Evolutionary conservation across 2,797 vertebrate genomes (phyloP), one percentile per base, ranked within the genome.

Genomic region (Hippoglossus hippoglossus): DNA sequence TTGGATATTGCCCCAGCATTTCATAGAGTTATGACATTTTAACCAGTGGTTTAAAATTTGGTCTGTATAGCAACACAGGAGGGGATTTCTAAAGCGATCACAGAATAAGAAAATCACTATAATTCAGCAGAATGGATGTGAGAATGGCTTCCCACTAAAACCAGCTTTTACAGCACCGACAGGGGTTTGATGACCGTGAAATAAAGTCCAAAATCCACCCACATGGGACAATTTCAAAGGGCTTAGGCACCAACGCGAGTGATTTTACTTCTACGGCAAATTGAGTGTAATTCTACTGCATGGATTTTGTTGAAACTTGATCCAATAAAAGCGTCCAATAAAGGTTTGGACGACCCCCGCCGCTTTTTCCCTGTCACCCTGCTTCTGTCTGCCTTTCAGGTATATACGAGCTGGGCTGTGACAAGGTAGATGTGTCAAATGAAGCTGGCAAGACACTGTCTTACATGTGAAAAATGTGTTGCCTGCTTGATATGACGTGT

Each of bases 21-120:
- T 46, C 44, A 46, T 63, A 41, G 55, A 66, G 66, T 81, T 58
- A 28, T 47, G 46, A 79, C 71, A 75, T 82, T 71, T 22, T 67
- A 56, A 56, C 18, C 56, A 75, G 9, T 28, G 21, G 6, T 65
- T 62, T 56, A 31, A 44, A 71, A 71, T 75, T 31, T 13, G 9
- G 47, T 56, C 34, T 50, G 7, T 26, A 21, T 12, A 16, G 4
- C 8, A 47, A 70, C 28, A 57, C 3, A 5, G 41, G 26, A 1
- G 15, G 13, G 10, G n/a, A 24, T 0, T 58, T 53, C 63, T 22
- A 50, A 58, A 10, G 16, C 18, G 5, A 46, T n/a, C 3, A 36
- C 10, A 58, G 36, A 12, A 21, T 49, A 28, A 13, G 61, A 47
- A 31, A 49, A 18, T 15, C 0, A 46, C 5, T 18, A 41, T 13